Base-by-base conservation (phyloP, 2,113 vertebrate genomes). In the Tenrec ecaudatus region DNA sequence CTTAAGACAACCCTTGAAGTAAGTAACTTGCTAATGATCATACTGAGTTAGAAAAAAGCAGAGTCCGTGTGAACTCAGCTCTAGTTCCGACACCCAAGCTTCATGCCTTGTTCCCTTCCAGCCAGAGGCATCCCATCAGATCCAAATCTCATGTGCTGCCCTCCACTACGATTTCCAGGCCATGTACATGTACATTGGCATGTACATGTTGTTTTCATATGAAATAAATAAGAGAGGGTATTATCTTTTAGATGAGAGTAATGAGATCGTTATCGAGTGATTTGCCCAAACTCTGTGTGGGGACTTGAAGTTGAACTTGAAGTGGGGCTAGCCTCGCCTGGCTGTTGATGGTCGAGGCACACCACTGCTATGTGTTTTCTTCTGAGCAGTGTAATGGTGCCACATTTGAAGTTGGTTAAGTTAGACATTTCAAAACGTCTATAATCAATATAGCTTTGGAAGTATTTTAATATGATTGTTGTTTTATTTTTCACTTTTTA, bases 401-500 rank as follows among this genome's bases (percentile, higher is more conserved):
- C 43, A 81, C 27, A 47, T 77, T 83, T 89, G 78, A 95, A 33
- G 85, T 73, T 91, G 22, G 31, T 76, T 60, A 19, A 79, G 17
- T 79, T 88, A 71, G 66, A 53, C 68, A 90, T 66, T 95, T 81
- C 43, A 9, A 71, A 91, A 86, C 71, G 16, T 82, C 78, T 88
- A 3, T 11, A 66, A 76, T 64, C 12, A 90, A 2, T 57, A 53
- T 81, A 29, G 3, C 36, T 92, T 71, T 83, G 29, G 36, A 79
- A 92, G 64, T 75, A 22, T 79, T 94, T 95, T 71, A 62, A 62
- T 22, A 62, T 47, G 69, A 87, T 88, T 4, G 1, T 73, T n/a
- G 53, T 96, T 68, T 19, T 71, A 19, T 33, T 86, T 85, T 81
- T 36, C 69, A 0, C 77, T 29, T 80, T 93, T 53, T 94, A 99